Evolutionary conservation across 1,140 invertebrate genomes (phyloP).

Genomic region (Melitaea cinxia): DNA sequence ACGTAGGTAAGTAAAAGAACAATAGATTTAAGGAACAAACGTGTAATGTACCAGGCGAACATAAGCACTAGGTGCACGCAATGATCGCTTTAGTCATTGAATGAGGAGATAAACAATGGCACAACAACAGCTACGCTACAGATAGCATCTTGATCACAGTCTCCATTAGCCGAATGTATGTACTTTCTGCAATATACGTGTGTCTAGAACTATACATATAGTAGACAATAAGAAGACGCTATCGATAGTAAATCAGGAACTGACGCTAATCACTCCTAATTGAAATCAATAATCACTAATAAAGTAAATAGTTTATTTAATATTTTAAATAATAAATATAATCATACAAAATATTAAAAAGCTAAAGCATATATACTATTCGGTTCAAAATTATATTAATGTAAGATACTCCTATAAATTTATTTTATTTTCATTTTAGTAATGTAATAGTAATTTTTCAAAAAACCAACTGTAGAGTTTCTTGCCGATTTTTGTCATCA

Average conservation of each 20-base stretch:
- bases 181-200: slow-evolving; percentile 24
- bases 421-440: too few relatives aligned
- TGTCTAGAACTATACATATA: slow-evolving; percentile 5
- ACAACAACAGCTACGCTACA: slow-evolving; percentile 44
- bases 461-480: too few relatives aligned
- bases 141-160: slow-evolving; percentile 57
- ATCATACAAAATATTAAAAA: too few relatives aligned
- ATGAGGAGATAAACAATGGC: slow-evolving; percentile 56
- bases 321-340: too few relatives aligned
- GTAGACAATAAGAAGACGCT: slow-evolving; percentile 2
- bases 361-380: too few relatives aligned
- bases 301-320: too few relatives aligned
- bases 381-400: too few relatives aligned
- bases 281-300: too few relatives aligned
- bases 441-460: too few relatives aligned
- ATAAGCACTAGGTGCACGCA: slow-evolving; percentile 55
- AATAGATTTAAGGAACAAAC: slow-evolving; percentile 24
- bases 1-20: slow-evolving; percentile 7
- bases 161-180: slow-evolving; percentile 47
- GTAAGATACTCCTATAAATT: too few relatives aligned
- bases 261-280: slow-evolving; percentile 9
- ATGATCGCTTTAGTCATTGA: slow-evolving; percentile 60
- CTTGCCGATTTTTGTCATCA: too few relatives aligned
- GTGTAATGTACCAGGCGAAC: slow-evolving; percentile 31
- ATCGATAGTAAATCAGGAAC: slow-evolving; percentile 1